These are phyloP conservation scores for Phallusia fumigata DNA, from an alignment of 23 tunicate genomes.

Conservation along the genomic window DNA sequence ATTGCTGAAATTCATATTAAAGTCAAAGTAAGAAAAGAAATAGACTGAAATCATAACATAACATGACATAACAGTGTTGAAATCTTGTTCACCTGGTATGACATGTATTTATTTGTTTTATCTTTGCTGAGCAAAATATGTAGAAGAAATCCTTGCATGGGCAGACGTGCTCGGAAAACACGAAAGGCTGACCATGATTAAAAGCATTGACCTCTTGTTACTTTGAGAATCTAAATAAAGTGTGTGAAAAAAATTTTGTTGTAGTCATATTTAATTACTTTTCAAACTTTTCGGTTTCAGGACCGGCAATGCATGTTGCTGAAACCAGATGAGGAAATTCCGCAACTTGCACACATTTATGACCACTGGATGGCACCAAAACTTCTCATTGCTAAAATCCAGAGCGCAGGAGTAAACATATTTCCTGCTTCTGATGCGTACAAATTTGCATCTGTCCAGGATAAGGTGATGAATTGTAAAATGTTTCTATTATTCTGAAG, in stretches of 20 bases:
- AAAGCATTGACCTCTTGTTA: too few species aligned
- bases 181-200: not conserved
- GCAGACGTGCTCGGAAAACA: too few species aligned
- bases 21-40: conserved; percentile 79
- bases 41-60: too few species aligned
- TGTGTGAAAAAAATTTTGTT: not conserved
- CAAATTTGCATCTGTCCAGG: conserved; percentile 82
- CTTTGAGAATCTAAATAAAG: too few species aligned
- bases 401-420: conserved; percentile 68
- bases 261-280: too few species aligned
- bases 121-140: too few species aligned
- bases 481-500: not conserved
- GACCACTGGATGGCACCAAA: conserved; percentile 69
- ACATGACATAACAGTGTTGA: too few species aligned
- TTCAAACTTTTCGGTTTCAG: conserved; percentile 26
- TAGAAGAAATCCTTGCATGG: too few species aligned
- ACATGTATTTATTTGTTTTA: too few species aligned
- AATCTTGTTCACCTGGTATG: too few species aligned
- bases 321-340: conserved; percentile 58
- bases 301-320: conserved; percentile 55
- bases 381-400: conserved; percentile 34
- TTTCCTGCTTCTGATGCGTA: conserved; percentile 82
- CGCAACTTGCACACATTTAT: conserved; percentile 54
- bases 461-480: conserved; percentile 62
- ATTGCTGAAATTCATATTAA: conserved; percentile 64